Conservation (phyloP, 2,888 invertebrate species). For the Hypena proboscidalis region DNA sequence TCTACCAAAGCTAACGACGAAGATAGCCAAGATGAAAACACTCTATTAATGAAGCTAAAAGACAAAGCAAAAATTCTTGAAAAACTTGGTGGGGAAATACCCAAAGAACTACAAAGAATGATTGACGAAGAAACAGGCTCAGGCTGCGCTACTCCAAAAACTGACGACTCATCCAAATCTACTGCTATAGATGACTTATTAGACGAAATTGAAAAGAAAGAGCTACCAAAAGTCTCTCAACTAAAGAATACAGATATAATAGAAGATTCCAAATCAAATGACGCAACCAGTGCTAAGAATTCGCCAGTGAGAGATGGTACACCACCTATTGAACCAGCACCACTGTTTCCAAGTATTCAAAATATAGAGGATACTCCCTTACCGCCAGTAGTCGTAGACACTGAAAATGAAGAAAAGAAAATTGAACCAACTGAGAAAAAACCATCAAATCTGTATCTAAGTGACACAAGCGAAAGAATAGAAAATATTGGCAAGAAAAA, state of each 20-base stretch:
- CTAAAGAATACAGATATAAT: constrained; percentile 55
- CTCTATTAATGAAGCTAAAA: constrained; percentile 69
- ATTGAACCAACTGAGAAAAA: constrained; percentile 61
- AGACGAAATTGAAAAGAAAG: constrained; percentile 75
- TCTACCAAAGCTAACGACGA: constrained; percentile 54
- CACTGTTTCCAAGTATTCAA: constrained; percentile 61
- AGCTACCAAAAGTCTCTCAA: constrained; percentile 64
- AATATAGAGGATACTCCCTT: constrained; percentile 53
- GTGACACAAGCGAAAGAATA: constrained; percentile 53
- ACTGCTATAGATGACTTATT: constrained; percentile 68
- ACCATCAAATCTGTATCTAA: constrained; percentile 68
- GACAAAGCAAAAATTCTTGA: constrained; percentile 81
- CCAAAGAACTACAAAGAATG: constrained; percentile 76
- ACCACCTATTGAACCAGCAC: constrained; percentile 53
- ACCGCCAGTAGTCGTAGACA: constrained; percentile 35
- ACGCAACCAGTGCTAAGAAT: constrained; percentile 45
- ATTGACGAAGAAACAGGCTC: constrained; percentile 66
- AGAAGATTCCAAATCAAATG: constrained; percentile 47
- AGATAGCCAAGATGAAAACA: constrained; percentile 70
- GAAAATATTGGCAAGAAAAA: constrained; percentile 66
- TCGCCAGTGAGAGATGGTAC: constrained; percentile 55
- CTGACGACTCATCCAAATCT: constrained; percentile 44
- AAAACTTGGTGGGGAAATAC: constrained; percentile 82
- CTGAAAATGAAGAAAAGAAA: constrained; percentile 46
- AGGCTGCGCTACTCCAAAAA: constrained; percentile 52